Conservation (phyloP, 2,888 invertebrate genomes). For the Fragum whitleyi region DNA sequence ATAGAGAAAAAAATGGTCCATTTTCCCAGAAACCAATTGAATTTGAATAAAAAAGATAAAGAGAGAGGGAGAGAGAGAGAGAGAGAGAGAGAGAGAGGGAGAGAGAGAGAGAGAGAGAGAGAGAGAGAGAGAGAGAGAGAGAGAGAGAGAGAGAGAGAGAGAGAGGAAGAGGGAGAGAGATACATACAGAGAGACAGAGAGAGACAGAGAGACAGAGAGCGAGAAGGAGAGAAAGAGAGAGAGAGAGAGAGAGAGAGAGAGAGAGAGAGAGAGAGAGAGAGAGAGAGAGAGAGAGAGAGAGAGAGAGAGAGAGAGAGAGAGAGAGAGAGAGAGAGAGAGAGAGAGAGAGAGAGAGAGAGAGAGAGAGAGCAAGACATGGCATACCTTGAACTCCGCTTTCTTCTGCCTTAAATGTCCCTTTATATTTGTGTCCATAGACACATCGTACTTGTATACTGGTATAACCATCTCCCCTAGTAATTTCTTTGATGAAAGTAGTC, state of each 20-base stretch:
- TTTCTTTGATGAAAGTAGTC: not conserved
- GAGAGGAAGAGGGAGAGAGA: not conserved
- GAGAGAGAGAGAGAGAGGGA: not conserved
- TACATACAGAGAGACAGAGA: too few species aligned
- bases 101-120: not conserved
- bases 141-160: conserved; percentile 8
- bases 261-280: conserved; percentile 24
- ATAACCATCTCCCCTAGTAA: conserved; percentile 17
- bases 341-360: conserved; percentile 48
- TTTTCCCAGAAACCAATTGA: too few species aligned
- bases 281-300: conserved; percentile 38
- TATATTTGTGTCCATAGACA: conserved; percentile 11
- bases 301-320: conserved; percentile 45
- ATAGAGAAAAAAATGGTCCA: too few species aligned
- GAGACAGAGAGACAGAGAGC: too few species aligned
- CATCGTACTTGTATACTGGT: conserved; percentile 8
- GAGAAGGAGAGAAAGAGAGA: conserved; percentile 22
- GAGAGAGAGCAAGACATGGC: conserved; percentile 35
- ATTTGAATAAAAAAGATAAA: too few species aligned
- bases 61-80: conserved; percentile 30
- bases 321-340: conserved; percentile 26
- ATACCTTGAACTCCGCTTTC: not conserved
- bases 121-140: not conserved
- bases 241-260: conserved; percentile 21
- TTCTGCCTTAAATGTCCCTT: conserved; percentile 7